phyloP scores from a whole-genome alignment of 2,797 vertebrate species.

The Gymnopithys bicolor region DNA sequence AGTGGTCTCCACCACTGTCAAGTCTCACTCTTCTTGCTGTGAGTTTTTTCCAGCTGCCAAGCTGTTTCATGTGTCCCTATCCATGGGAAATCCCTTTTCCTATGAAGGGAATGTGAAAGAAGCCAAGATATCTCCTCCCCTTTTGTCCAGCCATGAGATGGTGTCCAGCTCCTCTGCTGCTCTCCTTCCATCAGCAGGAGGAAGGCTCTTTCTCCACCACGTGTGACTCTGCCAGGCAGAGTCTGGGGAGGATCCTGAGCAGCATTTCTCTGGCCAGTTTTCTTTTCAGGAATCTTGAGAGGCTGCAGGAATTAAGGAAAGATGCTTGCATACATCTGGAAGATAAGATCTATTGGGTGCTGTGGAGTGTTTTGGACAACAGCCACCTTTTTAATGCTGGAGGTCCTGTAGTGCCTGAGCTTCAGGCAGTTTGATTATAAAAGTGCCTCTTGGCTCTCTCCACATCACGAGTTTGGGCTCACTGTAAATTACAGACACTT shows the following conservation, averaged over 20 bases:
- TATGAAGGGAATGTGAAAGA: not conserved
- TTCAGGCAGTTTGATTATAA: not conserved
- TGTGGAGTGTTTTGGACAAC: not conserved
- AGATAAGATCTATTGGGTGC: not conserved
- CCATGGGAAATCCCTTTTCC: conserved; percentile 18
- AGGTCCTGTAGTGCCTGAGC: not conserved
- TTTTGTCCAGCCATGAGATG: not conserved
- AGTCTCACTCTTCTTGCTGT: not conserved
- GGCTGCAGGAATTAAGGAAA: not conserved
- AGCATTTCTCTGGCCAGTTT: not conserved
- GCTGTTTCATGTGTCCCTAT: not conserved
- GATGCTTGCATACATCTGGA: not conserved
- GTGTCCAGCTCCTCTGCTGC: not conserved
- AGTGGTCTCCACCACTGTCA: not conserved
- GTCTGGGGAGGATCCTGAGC: not conserved
- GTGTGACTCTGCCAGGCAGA: not conserved
- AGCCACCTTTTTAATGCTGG: not conserved
- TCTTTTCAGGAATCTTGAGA: not conserved
- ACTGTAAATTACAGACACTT: not conserved
- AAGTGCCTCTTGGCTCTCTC: conserved; percentile 8
- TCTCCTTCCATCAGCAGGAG: not conserved
- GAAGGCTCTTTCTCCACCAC: fast-evolving
- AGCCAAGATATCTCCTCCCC: not conserved
- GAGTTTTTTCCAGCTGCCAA: not conserved
- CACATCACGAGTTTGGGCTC: not conserved